These are phyloP conservation scores for Furcula furcula DNA, from an alignment of 2,888 invertebrate species.

Conservation along the genomic window DNA sequence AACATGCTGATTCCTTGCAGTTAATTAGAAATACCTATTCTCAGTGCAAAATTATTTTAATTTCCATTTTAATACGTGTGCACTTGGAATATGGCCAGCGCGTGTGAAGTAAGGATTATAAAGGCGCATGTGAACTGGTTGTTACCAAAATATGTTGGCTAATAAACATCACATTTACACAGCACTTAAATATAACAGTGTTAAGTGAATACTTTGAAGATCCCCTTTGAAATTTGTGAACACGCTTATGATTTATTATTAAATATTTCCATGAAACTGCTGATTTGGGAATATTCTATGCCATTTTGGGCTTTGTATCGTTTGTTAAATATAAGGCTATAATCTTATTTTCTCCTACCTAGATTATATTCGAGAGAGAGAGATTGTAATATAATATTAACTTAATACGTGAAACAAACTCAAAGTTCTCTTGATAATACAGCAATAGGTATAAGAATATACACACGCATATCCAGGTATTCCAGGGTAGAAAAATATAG, in stretches of 20 bases:
- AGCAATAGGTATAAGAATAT: no score
- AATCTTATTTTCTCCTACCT: no score
- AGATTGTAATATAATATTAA: no score
- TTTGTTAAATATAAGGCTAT: no score
- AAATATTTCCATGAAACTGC: conserved; percentile 45
- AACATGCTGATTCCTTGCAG: no score
- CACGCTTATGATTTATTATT: conserved; percentile 66
- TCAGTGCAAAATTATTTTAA: conserved; percentile 7
- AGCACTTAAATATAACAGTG: conserved; percentile 52
- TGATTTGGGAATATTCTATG: conserved; percentile 34
- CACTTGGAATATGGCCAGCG: conserved; percentile 10
- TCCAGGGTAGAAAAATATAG: no score
- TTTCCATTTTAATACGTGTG: conserved; percentile 8
- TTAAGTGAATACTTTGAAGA: conserved; percentile 62
- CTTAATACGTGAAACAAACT: no score
- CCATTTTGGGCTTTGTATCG: no score
- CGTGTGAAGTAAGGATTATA: conserved; percentile 13
- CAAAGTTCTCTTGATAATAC: no score
- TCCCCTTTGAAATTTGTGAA: conserved; percentile 59
- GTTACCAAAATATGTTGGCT: conserved; percentile 17
- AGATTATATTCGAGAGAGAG: no score
- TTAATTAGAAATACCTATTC: no score
- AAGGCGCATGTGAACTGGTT: conserved; percentile 9
- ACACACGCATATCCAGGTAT: no score
- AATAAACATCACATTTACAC: conserved; percentile 42